Percentiles rank a stretch among this genome's conserved stretches.
Conservation (phyloP, 2,113 vertebrate species). For the Phalacrocorax brasilianus region DNA sequence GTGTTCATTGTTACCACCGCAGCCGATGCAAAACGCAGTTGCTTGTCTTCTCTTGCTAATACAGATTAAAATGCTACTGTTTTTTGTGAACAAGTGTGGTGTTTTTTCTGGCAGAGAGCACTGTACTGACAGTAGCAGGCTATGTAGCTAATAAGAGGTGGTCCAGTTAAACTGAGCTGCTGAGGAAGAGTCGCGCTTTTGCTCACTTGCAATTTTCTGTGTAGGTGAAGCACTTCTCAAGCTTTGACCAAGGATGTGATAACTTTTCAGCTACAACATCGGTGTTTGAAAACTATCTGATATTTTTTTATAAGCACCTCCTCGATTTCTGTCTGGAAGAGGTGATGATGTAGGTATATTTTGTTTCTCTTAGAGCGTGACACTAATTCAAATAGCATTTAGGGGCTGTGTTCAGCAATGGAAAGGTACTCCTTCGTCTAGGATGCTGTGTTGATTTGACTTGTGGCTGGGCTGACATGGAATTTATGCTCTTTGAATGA, state of each 20-base stretch:
- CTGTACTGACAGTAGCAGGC: background rate
- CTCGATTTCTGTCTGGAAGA: background rate
- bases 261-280: background rate
- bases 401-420: background rate
- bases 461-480: background rate
- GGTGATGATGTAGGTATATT: background rate
- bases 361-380: background rate
- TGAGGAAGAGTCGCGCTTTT: background rate
- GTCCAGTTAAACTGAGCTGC: background rate
- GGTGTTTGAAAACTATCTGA: background rate
- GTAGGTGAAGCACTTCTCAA: background rate
- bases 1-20: background rate
- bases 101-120: background rate
- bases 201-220: background rate
- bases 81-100: background rate
- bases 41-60: conserved; percentile 5
- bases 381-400: background rate
- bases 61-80: conserved; percentile 2
- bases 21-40: background rate
- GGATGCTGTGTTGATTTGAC: background rate
- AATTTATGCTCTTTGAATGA: background rate
- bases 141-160: background rate
- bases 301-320: background rate
- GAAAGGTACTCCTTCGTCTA: background rate
- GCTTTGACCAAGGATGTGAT: background rate